Evolutionary conservation across 37 sponge, comb jelly and placozoan genomes (phyloP), one percentile per base, ranked within the genome.

Genomic region (Theonella swinhoei): DNA sequence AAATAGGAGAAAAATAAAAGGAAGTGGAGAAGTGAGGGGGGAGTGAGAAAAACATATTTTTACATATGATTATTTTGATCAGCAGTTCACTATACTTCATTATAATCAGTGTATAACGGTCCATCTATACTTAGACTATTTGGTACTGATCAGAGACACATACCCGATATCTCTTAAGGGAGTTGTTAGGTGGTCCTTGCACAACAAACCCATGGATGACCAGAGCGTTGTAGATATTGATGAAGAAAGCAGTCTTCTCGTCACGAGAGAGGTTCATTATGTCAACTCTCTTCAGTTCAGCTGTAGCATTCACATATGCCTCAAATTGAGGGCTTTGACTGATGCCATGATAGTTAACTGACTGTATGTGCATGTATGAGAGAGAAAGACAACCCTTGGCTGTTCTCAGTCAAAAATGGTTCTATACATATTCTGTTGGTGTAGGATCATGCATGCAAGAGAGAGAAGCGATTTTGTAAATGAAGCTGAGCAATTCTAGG

Each of bases 151-250:
- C n/a, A n/a, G n/a, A n/a, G n/a, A n/a, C n/a, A 8, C 86, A 75
- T 30, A 93, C 93, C 78, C 54, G 68, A 59, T 75, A 92, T 84
- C 99, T 64, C 72, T 81, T 92, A 54, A 80, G 85, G 30, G 85
- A 33, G 43, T 79, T 90, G 39, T 85, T 90, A 20, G 99, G 99
- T 63, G 97, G 93, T 9, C 97, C 99, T 30, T 76, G 91, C 8
- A 87, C 90, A 11, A 96, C 92, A 80, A 94, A 97, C 17, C 95
- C 97, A 86, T 98, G 99, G 38, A 98, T 81, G 17, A 98, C 90
- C 68, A 98, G 75, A 22, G 97, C 93, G 74, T 98, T 98, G 87
- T 98, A 98, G 41, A 98, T 82, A 64, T 98, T 98, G 83, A 94
- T 88, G 80, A 96, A 94, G 88, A 98, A 90, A 4, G 97, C 95